A percentile compares a stretch with the other conserved stretches of the same genome.
Evolutionary conservation across 2,113 vertebrate genomes (phyloP).

Genomic region (Amazona vittata): DNA sequence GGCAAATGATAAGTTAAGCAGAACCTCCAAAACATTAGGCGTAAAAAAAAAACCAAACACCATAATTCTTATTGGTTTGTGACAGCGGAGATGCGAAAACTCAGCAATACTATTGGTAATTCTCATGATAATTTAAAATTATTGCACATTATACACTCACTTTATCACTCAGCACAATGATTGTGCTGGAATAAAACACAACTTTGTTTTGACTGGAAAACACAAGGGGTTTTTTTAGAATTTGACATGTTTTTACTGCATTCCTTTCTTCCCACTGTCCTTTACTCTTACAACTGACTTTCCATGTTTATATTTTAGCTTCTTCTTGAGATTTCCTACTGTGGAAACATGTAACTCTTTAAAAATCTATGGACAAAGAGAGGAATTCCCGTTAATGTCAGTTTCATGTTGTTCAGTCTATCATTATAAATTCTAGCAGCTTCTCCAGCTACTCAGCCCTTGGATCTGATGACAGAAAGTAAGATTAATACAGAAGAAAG

Average conservation of each 20-base stretch:
- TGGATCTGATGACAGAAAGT: neutral
- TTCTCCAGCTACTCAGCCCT: neutral
- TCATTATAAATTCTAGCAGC: neutral
- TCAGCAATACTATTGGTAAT: neutral
- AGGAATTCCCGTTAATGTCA: neutral
- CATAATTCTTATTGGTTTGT: neutral
- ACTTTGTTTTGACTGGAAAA: neutral
- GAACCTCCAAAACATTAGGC: neutral
- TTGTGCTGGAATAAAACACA: neutral
- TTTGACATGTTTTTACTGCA: neutral
- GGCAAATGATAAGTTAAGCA: slow-evolving; percentile 44
- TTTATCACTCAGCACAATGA: slow-evolving; percentile 4
- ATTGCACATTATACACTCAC: neutral
- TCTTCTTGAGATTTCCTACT: neutral
- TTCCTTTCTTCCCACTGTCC: neutral
- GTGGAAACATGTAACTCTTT: neutral
- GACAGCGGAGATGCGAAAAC: neutral
- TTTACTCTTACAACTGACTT: neutral
- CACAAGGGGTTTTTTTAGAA: neutral
- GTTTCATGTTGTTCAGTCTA: neutral
- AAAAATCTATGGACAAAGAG: neutral
- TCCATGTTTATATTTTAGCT: neutral
- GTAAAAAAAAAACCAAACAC: neutral
- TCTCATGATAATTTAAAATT: slow-evolving; percentile 31
- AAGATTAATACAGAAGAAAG: neutral